Evolutionary conservation across 2,888 invertebrate species (phyloP), one percentile per base, ranked within the genome.

Genomic region (Salticus scenicus): DNA sequence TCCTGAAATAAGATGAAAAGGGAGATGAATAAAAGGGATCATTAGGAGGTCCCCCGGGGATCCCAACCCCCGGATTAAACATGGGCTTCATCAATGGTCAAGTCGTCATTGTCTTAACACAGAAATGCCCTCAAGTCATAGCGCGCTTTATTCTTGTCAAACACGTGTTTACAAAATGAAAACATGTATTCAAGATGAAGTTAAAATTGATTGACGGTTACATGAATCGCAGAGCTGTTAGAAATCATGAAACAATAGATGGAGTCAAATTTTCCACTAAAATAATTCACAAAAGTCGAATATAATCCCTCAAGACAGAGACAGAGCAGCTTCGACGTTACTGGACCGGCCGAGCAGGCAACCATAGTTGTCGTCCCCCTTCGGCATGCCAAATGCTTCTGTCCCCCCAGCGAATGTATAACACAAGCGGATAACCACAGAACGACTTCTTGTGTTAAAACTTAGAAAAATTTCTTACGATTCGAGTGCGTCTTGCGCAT

Each of bases 1-100:
- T 94, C 94, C 97, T 88, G 64, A 78, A 87, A 87, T 87, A 88
- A 47, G 82, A 77, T 2, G 87, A 87, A 77, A 87, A 84, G 7
- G 88, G 88, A 30, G 88, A 87, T 70, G 87, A 79, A 71, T 88
- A 88, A 72, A 88, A 87, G 10, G 86, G 86, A 67, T 88, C 88
- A 73, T 69, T 70, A 20, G 79, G 69, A 20, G 88, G 88, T n/a
- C 81, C 86, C 12, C 87, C 87, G 57, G 87, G 83, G 41, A 87
- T 78, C 8, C 82, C 79, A 27, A 87, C 73, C 76, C 82, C 79
- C 47, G 76, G 84, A 63, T 87, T 87, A 73, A 87, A 80, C 83
- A 87, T 84, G 33, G 87, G 87, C 79, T 87, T 87, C 87, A 87
- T 87, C 37, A 31, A 31, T 28, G 28, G 41, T 67, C 28, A 67